Conservation (phyloP, 1,140 invertebrate species). For the Augochlora pura region DNA sequence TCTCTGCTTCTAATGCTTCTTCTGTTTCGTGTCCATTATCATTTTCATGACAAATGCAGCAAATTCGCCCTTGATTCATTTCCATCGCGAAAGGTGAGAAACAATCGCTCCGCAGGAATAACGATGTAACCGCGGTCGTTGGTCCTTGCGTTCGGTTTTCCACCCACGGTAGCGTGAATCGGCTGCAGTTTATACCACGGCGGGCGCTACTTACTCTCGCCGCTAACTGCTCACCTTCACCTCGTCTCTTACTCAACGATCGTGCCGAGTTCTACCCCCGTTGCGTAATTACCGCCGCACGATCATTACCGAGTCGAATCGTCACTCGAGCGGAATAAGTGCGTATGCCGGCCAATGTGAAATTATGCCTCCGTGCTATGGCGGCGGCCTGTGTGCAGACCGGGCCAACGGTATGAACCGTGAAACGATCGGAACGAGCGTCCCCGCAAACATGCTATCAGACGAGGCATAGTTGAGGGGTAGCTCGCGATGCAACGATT, state of each 20-base stretch:
- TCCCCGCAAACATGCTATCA: background rate
- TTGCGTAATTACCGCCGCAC: constrained; percentile 60
- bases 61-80: too few relatives aligned
- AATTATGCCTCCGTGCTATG: constrained; percentile 13
- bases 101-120: constrained; percentile 13
- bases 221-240: constrained; percentile 66
- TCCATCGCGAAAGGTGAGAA: background rate
- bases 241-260: constrained; percentile 68
- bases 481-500: constrained; percentile 25
- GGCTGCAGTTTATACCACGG: constrained; percentile 40
- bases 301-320: constrained; percentile 65
- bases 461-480: background rate
- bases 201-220: constrained; percentile 49
- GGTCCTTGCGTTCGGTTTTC: constrained; percentile 45
- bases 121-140: constrained; percentile 50
- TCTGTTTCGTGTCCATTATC: too few relatives aligned
- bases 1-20: too few relatives aligned
- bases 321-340: constrained; percentile 67
- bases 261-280: constrained; percentile 58
- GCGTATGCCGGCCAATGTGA: constrained; percentile 38
- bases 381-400: background rate
- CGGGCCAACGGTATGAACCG: background rate
- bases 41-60: too few relatives aligned
- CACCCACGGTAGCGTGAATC: constrained; percentile 52
- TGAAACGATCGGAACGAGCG: background rate